Conservation (phyloP, 2,888 invertebrate genomes). For the Octodonta nipae region DNA sequence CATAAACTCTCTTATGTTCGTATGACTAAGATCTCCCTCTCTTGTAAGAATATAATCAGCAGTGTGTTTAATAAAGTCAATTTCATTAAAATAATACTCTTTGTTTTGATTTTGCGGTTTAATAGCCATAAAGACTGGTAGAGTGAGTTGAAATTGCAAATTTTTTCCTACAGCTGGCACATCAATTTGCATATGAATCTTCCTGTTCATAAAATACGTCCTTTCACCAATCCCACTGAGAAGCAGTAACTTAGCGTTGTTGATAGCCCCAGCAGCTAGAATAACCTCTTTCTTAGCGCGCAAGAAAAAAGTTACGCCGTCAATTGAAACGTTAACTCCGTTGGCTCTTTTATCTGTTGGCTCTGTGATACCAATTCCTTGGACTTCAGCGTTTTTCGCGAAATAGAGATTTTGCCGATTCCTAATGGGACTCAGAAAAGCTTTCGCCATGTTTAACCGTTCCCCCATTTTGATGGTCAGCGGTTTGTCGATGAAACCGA, state of each 20-base stretch:
- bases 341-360: constrained; percentile 38
- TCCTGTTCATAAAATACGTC: constrained; percentile 28
- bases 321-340: constrained; percentile 17
- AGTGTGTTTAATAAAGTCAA: constrained; percentile 35
- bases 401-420: constrained; percentile 62
- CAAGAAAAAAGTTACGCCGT: constrained; percentile 12
- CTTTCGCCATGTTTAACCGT: constrained; percentile 43
- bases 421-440: constrained; percentile 64
- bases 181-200: constrained; percentile 20
- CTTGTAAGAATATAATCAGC: constrained; percentile 38
- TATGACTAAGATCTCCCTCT: constrained; percentile 37
- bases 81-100: constrained; percentile 20
- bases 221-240: constrained; percentile 44
- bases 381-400: constrained; percentile 57
- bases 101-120: constrained; percentile 3
- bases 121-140: constrained; percentile 17
- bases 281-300: constrained; percentile 43
- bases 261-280: constrained; percentile 46
- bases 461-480: constrained; percentile 14
- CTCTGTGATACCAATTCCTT: constrained; percentile 39
- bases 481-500: constrained; percentile 14
- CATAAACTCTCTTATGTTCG: constrained; percentile 34
- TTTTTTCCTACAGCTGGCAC: constrained; percentile 18
- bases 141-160: constrained; percentile 44
- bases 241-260: constrained; percentile 49